Evolutionary conservation across 2,888 invertebrate species (phyloP).

Genomic region (Drosophila mettleri): DNA sequence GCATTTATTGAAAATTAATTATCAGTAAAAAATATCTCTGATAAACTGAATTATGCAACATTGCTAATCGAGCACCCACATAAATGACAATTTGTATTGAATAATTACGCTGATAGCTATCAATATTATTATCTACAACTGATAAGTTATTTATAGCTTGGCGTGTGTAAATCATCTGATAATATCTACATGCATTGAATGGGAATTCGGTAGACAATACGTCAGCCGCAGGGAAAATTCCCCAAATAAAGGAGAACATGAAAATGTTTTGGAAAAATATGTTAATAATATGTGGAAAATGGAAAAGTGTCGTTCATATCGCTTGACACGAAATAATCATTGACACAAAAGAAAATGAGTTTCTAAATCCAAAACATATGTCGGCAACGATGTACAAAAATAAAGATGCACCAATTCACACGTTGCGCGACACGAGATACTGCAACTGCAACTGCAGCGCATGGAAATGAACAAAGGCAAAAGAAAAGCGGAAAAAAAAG

Average conservation of each 20-base stretch:
- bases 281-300: constrained; percentile 37
- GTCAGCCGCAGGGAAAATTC: constrained; percentile 34
- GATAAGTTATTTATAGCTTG: constrained; percentile 48
- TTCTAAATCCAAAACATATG: constrained; percentile 67
- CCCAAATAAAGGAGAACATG: neutral
- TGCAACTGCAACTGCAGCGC: constrained; percentile 15
- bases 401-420: constrained; percentile 48
- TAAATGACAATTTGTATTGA: constrained; percentile 15
- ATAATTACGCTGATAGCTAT: constrained; percentile 11
- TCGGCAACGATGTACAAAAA: constrained; percentile 57
- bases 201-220: constrained; percentile 39
- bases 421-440: constrained; percentile 17
- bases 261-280: constrained; percentile 27
- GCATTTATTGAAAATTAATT: no score
- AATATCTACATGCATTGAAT: constrained; percentile 5
- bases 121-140: constrained; percentile 39
- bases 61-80: constrained; percentile 17
- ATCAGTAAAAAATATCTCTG: constrained; percentile 1
- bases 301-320: constrained; percentile 38
- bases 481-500: constrained; percentile 34
- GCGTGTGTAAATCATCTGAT: constrained; percentile 23
- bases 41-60: neutral
- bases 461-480: constrained; percentile 10
- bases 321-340: constrained; percentile 40
- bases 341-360: constrained; percentile 67